phyloP scores from a whole-genome alignment of 2,797 vertebrate species.

The Smutsia gigantea region DNA sequence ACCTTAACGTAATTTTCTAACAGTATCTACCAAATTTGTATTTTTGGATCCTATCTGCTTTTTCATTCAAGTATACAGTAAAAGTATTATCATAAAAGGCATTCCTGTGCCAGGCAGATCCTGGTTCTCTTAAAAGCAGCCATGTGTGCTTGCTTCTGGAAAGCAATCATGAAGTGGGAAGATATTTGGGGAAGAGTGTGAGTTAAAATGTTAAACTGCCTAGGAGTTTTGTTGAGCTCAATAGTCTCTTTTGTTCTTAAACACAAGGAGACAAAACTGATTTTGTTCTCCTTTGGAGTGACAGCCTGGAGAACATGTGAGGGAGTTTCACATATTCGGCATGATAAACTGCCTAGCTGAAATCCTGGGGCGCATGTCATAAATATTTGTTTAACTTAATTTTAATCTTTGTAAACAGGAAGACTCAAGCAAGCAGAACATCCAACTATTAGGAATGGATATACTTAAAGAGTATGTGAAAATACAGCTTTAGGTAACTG shows the following conservation, averaged over 20 bases:
- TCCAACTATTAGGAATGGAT: background rate
- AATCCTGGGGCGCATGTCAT: background rate
- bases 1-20: background rate
- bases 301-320: background rate
- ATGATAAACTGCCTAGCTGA: background rate
- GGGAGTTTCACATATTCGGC: background rate
- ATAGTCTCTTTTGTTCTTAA: background rate
- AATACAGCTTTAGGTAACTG: background rate
- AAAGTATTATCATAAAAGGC: background rate
- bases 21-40: background rate
- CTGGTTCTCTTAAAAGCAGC: background rate
- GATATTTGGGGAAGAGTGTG: background rate
- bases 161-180: background rate
- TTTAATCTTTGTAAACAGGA: slow-evolving; percentile 38
- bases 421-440: background rate
- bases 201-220: background rate
- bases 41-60: background rate
- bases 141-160: background rate
- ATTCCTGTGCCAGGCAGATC: background rate
- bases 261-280: background rate
- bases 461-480: background rate
- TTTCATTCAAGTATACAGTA: background rate
- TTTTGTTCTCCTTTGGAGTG: background rate
- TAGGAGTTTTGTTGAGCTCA: background rate
- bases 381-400: background rate